Conservation (phyloP, 2,888 invertebrate genomes). For the Pantelozetes paolii region DNA sequence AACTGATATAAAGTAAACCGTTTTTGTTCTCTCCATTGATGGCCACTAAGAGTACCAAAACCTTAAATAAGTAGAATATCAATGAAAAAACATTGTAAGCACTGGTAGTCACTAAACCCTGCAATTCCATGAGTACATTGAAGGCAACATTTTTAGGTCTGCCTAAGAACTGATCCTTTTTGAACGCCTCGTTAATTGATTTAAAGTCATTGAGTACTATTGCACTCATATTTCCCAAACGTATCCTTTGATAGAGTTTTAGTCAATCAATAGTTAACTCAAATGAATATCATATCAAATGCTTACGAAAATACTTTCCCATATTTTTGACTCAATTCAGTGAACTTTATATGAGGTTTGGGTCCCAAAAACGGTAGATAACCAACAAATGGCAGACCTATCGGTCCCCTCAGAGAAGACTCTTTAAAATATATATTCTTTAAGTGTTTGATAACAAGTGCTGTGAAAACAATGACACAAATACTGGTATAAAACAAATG, state of each 20-base stretch:
- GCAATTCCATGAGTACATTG: conserved; percentile 38
- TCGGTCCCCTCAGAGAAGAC: conserved; percentile 45
- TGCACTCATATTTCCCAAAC: conserved; percentile 41
- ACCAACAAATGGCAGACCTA: conserved; percentile 46
- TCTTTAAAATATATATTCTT: not conserved
- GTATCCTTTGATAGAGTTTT: conserved; percentile 36
- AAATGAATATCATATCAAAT: not conserved
- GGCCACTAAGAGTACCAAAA: conserved; percentile 43
- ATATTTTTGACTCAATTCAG: conserved; percentile 43
- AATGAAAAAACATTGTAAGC: not conserved
- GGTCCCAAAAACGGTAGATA: conserved; percentile 45
- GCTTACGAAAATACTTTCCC: conserved; percentile 45
- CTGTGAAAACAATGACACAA: not conserved
- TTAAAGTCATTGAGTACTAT: conserved; percentile 36
- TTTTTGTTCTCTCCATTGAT: conserved; percentile 47
- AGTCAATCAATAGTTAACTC: not conserved
- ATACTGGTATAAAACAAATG: not conserved
- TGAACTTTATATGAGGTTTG: conserved; percentile 42
- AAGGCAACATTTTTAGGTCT: conserved; percentile 39
- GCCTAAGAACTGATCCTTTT: conserved; percentile 40
- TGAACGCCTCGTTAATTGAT: conserved; percentile 38
- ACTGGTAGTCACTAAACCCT: conserved; percentile 12
- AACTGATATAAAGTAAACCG: conserved; percentile 47
- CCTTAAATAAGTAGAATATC: conserved; percentile 37
- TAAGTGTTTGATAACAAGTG: not conserved